phyloP scores from a whole-genome alignment of 2,888 invertebrate species.

The Acanthosepion pharaonis region DNA sequence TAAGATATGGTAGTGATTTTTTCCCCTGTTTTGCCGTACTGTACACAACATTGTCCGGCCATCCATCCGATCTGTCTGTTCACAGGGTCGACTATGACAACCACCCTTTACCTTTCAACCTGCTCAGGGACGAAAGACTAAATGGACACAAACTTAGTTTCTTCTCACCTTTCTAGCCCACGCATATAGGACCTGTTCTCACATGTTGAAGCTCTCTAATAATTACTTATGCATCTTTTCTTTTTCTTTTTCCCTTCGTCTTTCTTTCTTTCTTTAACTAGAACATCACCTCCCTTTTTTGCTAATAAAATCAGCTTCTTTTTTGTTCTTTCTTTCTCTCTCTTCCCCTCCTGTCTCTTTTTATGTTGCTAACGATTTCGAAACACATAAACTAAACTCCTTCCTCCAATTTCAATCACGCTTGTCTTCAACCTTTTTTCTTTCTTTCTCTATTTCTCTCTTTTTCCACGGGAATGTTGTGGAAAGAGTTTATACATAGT shows the following conservation, averaged over 20 bases:
- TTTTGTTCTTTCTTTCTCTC: background rate
- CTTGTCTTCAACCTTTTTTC: no score
- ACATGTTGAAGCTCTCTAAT: background rate
- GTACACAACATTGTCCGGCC: background rate
- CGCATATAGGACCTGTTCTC: background rate
- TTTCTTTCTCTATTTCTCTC: no score
- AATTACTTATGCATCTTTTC: background rate
- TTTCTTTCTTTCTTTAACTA: background rate
- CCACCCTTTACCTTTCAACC: background rate
- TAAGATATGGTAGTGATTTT: background rate
- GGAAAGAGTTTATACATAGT: no score
- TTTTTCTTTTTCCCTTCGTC: background rate
- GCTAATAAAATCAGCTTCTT: background rate
- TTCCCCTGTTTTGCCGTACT: background rate
- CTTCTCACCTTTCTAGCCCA: constrained; percentile 1
- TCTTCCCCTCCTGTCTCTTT: background rate
- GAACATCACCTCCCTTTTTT: background rate
- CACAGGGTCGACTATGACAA: background rate
- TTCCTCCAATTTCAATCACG: background rate
- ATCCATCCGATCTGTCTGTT: background rate
- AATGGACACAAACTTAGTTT: background rate
- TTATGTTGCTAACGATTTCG: background rate
- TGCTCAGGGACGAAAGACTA: background rate
- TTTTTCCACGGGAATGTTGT: no score
- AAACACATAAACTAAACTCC: background rate